Evolutionary conservation across 2,797 vertebrate genomes (phyloP).

Genomic region (Tapirus indicus): DNA sequence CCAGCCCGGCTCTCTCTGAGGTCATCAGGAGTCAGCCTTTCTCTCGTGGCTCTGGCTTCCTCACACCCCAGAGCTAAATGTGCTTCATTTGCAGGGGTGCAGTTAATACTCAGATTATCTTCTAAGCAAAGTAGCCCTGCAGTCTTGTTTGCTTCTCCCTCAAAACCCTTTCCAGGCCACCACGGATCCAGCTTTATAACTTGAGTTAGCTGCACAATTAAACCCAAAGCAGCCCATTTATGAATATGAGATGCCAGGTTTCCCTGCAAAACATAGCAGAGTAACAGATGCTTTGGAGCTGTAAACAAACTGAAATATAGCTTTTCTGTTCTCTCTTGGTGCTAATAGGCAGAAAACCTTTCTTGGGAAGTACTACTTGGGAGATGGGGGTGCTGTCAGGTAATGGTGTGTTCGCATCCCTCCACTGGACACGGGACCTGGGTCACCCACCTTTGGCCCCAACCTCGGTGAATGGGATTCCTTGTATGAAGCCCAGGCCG

Average conservation of each 20-base stretch:
- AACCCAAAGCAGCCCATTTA: constrained; percentile 67
- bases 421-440: background rate
- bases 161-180: constrained; percentile 50
- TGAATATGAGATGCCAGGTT: constrained; percentile 63
- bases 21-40: background rate
- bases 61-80: background rate
- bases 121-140: background rate
- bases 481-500: background rate
- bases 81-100: background rate
- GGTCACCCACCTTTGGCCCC: background rate
- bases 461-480: background rate
- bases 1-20: background rate
- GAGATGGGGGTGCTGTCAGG: background rate
- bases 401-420: background rate
- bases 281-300: constrained; percentile 71
- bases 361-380: background rate
- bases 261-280: constrained; percentile 66
- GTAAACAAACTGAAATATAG: constrained; percentile 46
- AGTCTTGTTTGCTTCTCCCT: constrained; percentile 32
- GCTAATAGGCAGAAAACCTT: constrained; percentile 28
- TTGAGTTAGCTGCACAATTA: constrained; percentile 64
- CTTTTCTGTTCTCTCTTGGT: constrained; percentile 34
- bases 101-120: background rate
- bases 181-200: background rate
- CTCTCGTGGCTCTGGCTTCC: background rate